Conservation (phyloP, 2,113 vertebrate genomes). For the Rattus rattus region DNA sequence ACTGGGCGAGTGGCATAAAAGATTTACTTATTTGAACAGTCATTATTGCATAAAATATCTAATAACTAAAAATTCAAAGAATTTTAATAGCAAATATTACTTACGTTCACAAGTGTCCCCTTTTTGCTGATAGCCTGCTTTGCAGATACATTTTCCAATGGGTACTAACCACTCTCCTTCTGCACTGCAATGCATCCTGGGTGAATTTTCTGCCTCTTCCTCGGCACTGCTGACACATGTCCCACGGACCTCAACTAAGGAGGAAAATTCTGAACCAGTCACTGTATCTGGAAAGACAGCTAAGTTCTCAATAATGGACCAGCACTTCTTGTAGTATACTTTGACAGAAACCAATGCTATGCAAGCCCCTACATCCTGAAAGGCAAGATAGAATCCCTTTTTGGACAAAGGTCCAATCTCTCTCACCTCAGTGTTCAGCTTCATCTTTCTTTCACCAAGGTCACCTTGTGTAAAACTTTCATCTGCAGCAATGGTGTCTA, state of each 20-base stretch:
- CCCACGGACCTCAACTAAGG: constrained; percentile 98
- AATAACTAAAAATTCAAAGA: not conserved
- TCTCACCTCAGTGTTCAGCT: constrained; percentile 99
- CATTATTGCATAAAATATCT: constrained; percentile 27
- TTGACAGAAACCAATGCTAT: constrained; percentile 99
- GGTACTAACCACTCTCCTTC: constrained; percentile 99
- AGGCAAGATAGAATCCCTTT: constrained; percentile 99
- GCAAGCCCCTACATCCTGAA: constrained; percentile 99
- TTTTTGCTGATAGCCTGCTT: constrained; percentile 98
- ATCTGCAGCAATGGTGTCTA: constrained; percentile 99
- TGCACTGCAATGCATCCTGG: constrained; percentile 99
- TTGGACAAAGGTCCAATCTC: constrained; percentile 97
- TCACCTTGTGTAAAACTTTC: constrained; percentile 99
- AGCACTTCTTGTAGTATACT: constrained; percentile 99
- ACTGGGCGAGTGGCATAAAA: not conserved
- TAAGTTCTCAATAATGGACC: constrained; percentile 99
- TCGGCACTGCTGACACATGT: constrained; percentile 96
- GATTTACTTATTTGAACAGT: constrained; percentile 5
- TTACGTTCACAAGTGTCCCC: constrained; percentile 98
- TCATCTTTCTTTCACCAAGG: constrained; percentile 99
- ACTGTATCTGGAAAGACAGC: constrained; percentile 99
- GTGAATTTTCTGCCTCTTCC: constrained; percentile 97
- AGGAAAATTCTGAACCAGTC: constrained; percentile 99
- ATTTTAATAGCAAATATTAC: constrained; percentile 82
- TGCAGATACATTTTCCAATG: constrained; percentile 99